These are phyloP conservation scores for Nymphalis io DNA, from an alignment of 1,140 invertebrate species.

Conservation along the genomic window DNA sequence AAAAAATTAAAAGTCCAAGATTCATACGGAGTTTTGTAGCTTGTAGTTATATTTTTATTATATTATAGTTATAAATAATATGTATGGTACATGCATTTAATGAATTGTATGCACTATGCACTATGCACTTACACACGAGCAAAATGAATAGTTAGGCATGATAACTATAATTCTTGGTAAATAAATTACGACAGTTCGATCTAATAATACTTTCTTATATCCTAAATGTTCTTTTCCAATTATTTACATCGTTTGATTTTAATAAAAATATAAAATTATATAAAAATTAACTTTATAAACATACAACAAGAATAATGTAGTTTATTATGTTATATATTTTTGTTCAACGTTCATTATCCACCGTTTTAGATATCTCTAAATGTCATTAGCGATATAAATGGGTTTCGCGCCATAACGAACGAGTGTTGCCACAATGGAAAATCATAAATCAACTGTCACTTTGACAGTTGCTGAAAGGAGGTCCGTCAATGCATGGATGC, in stretches of 20 bases:
- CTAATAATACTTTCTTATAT: too few relatives aligned
- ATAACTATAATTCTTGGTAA: too few relatives aligned
- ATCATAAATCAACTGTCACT: slow-evolving; percentile 76
- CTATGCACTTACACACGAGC: neutral
- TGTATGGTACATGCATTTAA: neutral
- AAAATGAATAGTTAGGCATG: neutral
- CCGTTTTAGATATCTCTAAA: slow-evolving; percentile 48
- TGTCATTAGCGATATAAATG: slow-evolving; percentile 71
- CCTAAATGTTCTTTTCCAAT: too few relatives aligned
- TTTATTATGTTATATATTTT: slow-evolving; percentile 2
- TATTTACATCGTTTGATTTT: too few relatives aligned
- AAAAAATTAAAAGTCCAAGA: too few relatives aligned
- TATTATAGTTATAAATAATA: neutral
- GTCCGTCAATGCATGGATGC: slow-evolving; percentile 73
- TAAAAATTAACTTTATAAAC: neutral
- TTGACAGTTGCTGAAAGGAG: slow-evolving; percentile 73
- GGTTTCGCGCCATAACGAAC: slow-evolving; percentile 71
- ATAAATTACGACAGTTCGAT: too few relatives aligned
- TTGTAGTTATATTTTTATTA: neutral
- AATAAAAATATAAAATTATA: too few relatives aligned
- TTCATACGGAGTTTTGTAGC: too few relatives aligned
- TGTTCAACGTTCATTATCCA: slow-evolving; percentile 31
- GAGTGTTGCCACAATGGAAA: slow-evolving; percentile 69
- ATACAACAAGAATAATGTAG: neutral
- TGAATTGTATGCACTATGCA: too few relatives aligned